Percentiles rank a stretch among this genome's conserved stretches.
Conservation (phyloP, 2,888 invertebrate genomes). For the Tipula unca region DNA sequence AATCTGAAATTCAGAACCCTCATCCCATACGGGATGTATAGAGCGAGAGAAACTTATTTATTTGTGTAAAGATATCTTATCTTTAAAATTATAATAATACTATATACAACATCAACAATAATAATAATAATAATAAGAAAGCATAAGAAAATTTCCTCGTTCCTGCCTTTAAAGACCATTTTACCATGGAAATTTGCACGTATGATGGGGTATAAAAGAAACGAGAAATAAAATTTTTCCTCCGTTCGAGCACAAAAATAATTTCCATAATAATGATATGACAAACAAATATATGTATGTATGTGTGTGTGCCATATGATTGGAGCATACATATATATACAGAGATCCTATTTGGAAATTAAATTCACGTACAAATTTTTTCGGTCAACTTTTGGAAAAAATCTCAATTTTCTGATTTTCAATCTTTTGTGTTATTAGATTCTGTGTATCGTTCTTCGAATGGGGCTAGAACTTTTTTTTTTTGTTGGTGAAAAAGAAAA, state of each 20-base stretch:
- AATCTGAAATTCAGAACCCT: not conserved
- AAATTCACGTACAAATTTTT: not conserved
- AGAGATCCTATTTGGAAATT: not conserved
- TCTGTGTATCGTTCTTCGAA: no score
- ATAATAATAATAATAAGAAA: not conserved
- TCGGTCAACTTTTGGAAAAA: not conserved
- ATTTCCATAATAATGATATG: constrained; percentile 14
- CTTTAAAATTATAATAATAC: constrained; percentile 8
- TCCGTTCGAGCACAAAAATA: not conserved
- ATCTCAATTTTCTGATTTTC: not conserved
- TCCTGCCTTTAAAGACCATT: not conserved
- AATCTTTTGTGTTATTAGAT: not conserved
- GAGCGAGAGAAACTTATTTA: not conserved
- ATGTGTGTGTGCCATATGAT: not conserved
- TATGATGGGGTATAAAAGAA: not conserved
- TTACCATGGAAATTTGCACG: not conserved
- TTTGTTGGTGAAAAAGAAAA: not conserved
- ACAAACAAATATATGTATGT: not conserved
- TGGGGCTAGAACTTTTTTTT: no score
- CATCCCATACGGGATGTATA: not conserved
- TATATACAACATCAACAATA: not conserved
- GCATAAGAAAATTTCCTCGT: not conserved
- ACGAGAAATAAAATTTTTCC: not conserved
- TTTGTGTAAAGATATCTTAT: not conserved
- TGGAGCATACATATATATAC: not conserved